Percentiles rank a stretch among this genome's conserved stretches.
Evolutionary conservation across 2,113 vertebrate species (phyloP).

Genomic region (Protomyctophum bolini): DNA sequence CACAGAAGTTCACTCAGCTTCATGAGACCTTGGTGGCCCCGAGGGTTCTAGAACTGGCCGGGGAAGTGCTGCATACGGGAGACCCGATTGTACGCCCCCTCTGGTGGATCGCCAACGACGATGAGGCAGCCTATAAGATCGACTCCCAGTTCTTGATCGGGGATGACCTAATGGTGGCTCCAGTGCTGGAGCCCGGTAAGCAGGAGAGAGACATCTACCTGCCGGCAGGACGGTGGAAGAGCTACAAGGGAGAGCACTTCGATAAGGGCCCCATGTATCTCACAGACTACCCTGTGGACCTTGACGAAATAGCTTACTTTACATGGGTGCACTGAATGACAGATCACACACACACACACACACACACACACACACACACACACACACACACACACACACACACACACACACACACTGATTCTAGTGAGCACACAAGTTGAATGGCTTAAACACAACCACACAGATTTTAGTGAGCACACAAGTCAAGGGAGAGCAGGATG

Average conservation of each 20-base stretch:
- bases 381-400: slow-evolving; percentile 1
- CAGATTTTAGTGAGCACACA: slow-evolving; percentile 35
- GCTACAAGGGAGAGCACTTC: slow-evolving; percentile 91
- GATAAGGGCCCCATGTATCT: slow-evolving; percentile 88
- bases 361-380: not conserved
- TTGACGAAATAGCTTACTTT: slow-evolving; percentile 93
- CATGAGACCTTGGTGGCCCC: slow-evolving; percentile 90
- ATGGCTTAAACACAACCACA: not conserved
- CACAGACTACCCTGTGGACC: slow-evolving; percentile 88
- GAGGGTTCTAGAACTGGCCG: slow-evolving; percentile 87
- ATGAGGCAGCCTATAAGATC: slow-evolving; percentile 86
- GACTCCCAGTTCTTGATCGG: slow-evolving; percentile 97
- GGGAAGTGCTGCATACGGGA: slow-evolving; percentile 87
- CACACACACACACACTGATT: slow-evolving; percentile 7
- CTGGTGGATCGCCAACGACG: slow-evolving; percentile 93
- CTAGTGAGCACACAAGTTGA: not conserved
- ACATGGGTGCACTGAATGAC: slow-evolving; percentile 59
- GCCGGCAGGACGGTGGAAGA: slow-evolving; percentile 90
- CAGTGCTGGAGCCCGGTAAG: slow-evolving; percentile 92
- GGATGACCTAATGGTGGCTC: slow-evolving; percentile 94
- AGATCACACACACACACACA: not conserved
- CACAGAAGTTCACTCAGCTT: slow-evolving; percentile 86
- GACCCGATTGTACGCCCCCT: slow-evolving; percentile 95
- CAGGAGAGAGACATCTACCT: slow-evolving; percentile 94
- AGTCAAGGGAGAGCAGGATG: slow-evolving; percentile 20